A percentile compares a stretch with the other conserved stretches of the same genome.
These are phyloP conservation scores for Gallinago paraguaiae DNA, from an alignment of 2,113 vertebrate genomes.

Conservation along the genomic window DNA sequence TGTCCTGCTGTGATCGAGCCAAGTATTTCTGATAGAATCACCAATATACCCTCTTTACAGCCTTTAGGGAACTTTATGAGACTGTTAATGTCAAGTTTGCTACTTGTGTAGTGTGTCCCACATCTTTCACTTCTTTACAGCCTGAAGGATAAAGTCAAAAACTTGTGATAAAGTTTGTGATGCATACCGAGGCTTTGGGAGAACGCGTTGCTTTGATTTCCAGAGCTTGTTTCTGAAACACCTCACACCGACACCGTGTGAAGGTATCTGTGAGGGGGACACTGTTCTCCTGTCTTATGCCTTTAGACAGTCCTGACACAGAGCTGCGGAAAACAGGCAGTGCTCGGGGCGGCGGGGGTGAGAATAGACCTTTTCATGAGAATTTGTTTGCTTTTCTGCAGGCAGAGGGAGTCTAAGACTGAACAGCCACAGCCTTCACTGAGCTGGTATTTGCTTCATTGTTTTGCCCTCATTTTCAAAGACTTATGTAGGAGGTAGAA, in stretches of 20 bases:
- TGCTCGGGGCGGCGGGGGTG: accelerated
- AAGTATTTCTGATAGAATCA: background rate
- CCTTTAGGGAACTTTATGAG: background rate
- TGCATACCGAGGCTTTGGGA: background rate
- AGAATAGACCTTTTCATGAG: accelerated
- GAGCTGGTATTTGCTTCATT: background rate
- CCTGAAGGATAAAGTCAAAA: background rate
- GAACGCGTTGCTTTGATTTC: background rate
- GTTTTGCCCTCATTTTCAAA: background rate
- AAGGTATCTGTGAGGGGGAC: background rate
- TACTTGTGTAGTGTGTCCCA: background rate
- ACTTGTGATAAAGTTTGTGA: accelerated
- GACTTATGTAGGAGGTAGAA: background rate
- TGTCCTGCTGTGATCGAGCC: background rate
- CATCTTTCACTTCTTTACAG: background rate
- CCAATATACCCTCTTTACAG: background rate
- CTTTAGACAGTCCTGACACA: accelerated
- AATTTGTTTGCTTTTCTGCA: background rate
- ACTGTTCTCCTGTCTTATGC: accelerated
- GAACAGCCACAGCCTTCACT: accelerated
- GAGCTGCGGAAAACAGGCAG: accelerated
- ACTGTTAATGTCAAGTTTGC: background rate
- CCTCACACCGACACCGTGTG: accelerated
- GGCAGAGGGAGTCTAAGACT: constrained; percentile 16
- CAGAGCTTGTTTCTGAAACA: background rate